Percentiles rank a stretch among this genome's conserved stretches.
phyloP scores from a whole-genome alignment of 2,113 vertebrate genomes.

The Leiothrix lutea region DNA sequence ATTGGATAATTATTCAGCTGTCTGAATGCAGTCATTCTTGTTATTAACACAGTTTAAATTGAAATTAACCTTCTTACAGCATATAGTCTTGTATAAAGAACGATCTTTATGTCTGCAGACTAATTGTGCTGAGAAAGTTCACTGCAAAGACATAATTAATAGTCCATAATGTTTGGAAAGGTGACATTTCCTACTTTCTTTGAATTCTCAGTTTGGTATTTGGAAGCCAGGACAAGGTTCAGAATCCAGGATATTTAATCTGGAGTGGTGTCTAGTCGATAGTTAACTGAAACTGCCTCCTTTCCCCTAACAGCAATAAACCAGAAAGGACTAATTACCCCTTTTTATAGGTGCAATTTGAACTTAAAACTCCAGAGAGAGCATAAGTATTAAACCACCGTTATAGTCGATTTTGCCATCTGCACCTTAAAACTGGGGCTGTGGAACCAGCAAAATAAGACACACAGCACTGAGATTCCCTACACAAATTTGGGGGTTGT shows the following conservation, averaged over 20 bases:
- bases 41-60: constrained; percentile 63
- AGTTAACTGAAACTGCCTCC: constrained; percentile 60
- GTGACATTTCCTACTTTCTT: constrained; percentile 73
- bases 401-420: constrained; percentile 52
- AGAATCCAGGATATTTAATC: constrained; percentile 55
- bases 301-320: constrained; percentile 67
- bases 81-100: constrained; percentile 61
- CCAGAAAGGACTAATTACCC: constrained; percentile 69
- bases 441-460: constrained; percentile 21
- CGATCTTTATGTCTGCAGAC: constrained; percentile 51
- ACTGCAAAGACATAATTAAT: constrained; percentile 65
- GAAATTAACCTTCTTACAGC: constrained; percentile 63
- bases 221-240: constrained; percentile 24
- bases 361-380: constrained; percentile 67
- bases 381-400: constrained; percentile 37
- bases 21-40: constrained; percentile 35
- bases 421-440: constrained; percentile 55
- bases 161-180: constrained; percentile 67
- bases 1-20: constrained; percentile 17
- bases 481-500: background rate
- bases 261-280: constrained; percentile 44
- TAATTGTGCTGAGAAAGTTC: constrained; percentile 62
- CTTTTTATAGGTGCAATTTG: constrained; percentile 71
- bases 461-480: background rate
- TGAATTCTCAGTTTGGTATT: constrained; percentile 55